Evolutionary conservation across 2,888 invertebrate genomes (phyloP).

Genomic region (Drosophila colorata): DNA sequence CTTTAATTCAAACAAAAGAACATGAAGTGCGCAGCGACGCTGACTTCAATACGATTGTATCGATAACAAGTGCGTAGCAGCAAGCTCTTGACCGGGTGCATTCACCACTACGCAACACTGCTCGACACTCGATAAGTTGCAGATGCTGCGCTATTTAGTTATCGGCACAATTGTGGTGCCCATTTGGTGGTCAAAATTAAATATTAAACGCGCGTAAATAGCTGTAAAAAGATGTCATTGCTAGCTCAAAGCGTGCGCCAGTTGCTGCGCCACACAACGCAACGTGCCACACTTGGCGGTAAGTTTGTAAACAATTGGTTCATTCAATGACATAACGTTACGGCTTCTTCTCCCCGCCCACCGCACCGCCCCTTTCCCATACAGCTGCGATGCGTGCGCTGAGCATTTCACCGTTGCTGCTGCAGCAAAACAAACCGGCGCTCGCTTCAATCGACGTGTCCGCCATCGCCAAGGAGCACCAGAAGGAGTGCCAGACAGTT

Average conservation of each 20-base stretch:
- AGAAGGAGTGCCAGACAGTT: conserved; percentile 64
- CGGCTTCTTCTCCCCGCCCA: not conserved
- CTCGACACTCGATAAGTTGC: not conserved
- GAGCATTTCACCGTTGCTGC: conserved; percentile 65
- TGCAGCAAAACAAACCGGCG: conserved; percentile 61
- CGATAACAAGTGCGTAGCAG: conserved; percentile 19
- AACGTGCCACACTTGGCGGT: conserved; percentile 58
- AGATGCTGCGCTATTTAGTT: not conserved
- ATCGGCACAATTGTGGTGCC: conserved; percentile 2
- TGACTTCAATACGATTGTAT: conserved; percentile 12
- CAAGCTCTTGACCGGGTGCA: too few relatives aligned
- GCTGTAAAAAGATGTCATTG: conserved; percentile 61
- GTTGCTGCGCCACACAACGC: conserved; percentile 60
- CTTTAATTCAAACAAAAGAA: conserved; percentile 34
- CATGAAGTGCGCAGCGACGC: conserved; percentile 48
- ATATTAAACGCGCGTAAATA: not conserved
- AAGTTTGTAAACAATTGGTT: conserved; percentile 10
- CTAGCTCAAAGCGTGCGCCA: conserved; percentile 65
- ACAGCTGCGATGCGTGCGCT: conserved; percentile 73
- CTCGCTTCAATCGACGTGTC: conserved; percentile 33
- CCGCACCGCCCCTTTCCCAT: not conserved
- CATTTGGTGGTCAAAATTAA: not conserved
- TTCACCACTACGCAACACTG: too few relatives aligned
- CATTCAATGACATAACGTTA: conserved; percentile 61
- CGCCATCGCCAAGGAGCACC: conserved; percentile 60